Evolutionary conservation across 2,797 vertebrate genomes (phyloP), one percentile per base, ranked within the genome.

Genomic region (Paramormyrops hopkinsi): DNA sequence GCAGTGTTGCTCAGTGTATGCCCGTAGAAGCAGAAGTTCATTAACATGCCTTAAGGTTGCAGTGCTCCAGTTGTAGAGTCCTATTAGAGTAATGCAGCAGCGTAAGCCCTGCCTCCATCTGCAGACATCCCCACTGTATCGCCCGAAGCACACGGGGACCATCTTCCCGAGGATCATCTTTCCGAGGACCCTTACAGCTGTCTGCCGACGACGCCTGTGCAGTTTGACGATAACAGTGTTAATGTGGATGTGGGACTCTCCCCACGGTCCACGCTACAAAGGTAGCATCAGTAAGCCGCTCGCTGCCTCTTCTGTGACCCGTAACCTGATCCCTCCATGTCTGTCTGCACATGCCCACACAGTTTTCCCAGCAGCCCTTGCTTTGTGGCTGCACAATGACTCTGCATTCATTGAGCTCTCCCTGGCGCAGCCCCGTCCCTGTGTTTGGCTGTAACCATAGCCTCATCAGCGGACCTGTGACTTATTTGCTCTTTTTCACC

Each of bases 261-360:
- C 37, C 89, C 94, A n/a, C 94, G 98, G 37, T 98, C 97, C 2
- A 99, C 97, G 0, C 95, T 99, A n/a, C 97, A 99, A 83, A 98
- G 98, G 98, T 99, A 94, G 37, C 5, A 2, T 65, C 2, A 86
- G 25, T 7, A 9, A 11, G 86, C 56, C 7, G 44, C 53, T 62
- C 14, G 11, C 2, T 50, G 54, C 41, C 41, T 83, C 41, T 46
- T 46, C 46, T n/a, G 82, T 84, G 48, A 22, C 11, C 56, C 29
- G 37, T 84, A 51, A 84, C 46, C 48, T 9, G 22, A 54, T 41
- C 12, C 41, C 44, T 41, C 29, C 65, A 12, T 89, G 3, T 85
- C 86, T 41, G 12, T 88, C 46, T 89, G 53, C 65, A 19, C 90
- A 82, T 87, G 82, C 84, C 51, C 76, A 17, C 82, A 88, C 50